Evolutionary conservation across 2,797 vertebrate genomes (phyloP).

Genomic region (Pampus argenteus): DNA sequence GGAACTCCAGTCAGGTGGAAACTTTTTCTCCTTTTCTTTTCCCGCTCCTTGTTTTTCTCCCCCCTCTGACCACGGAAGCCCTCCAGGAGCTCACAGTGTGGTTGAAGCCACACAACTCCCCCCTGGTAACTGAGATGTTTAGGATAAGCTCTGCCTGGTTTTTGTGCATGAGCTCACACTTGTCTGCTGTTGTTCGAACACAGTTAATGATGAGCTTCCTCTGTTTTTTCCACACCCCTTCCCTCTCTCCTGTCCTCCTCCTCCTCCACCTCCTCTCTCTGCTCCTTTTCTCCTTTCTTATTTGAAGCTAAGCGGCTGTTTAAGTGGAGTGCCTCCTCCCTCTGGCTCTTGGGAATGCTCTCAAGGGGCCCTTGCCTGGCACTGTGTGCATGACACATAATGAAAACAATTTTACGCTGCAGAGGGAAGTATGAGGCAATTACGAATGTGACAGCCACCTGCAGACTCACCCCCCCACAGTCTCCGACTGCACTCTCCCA

Average conservation of each 20-base stretch:
- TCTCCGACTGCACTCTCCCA: conserved; percentile 73
- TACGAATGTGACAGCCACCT: conserved; percentile 99
- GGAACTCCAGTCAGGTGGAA: conserved; percentile 99
- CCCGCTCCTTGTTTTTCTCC: conserved; percentile 77
- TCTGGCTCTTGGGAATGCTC: conserved; percentile 96
- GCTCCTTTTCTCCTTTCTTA: conserved; percentile 81
- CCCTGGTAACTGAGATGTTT: conserved; percentile 96
- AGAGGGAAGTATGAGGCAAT: conserved; percentile 98
- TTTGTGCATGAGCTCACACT: conserved; percentile 92
- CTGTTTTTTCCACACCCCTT: conserved; percentile 85
- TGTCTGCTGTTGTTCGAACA: conserved; percentile 90
- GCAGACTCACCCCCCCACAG: conserved; percentile 90
- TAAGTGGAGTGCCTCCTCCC: conserved; percentile 98
- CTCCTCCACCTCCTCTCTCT: conserved; percentile 77
- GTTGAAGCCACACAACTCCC: conserved; percentile 88
- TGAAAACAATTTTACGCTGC: conserved; percentile 99
- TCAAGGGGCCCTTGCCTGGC: conserved; percentile 94
- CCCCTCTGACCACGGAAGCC: conserved; percentile 87
- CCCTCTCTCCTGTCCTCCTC: conserved; percentile 82
- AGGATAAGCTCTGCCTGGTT: conserved; percentile 89
- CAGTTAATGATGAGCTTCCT: conserved; percentile 98
- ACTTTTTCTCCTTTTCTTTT: conserved; percentile 93
- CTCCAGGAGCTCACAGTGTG: conserved; percentile 91
- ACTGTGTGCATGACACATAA: conserved; percentile 99
- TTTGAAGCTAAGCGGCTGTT: conserved; percentile 94